Evolutionary conservation across 2,113 vertebrate genomes (phyloP).

Genomic region (Sphyrna mokarran): DNA sequence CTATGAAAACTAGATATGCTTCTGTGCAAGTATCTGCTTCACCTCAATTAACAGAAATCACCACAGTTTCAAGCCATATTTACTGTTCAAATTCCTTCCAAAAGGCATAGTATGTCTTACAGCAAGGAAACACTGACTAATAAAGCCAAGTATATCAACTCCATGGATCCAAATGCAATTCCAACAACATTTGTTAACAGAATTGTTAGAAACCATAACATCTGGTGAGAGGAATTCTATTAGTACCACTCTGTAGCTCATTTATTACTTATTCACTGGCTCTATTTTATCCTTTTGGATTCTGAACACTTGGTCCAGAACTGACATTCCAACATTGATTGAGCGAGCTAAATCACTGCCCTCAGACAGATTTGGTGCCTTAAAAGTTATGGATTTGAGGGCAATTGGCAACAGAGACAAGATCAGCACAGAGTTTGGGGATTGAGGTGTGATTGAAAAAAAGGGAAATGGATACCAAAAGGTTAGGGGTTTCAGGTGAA

Average conservation of each 20-base stretch:
- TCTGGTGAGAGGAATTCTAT: neutral
- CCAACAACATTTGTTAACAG: neutral
- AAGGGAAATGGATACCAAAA: too few species aligned
- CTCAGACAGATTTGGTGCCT: neutral
- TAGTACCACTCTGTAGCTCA: neutral
- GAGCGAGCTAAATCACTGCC: neutral
- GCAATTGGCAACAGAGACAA: neutral
- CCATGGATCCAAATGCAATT: neutral
- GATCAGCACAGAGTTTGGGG: neutral
- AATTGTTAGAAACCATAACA: neutral
- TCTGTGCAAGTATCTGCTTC: neutral
- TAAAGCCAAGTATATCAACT: neutral
- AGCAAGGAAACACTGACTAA: neutral
- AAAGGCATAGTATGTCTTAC: neutral
- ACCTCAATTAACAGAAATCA: neutral
- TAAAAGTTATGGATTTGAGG: too few species aligned
- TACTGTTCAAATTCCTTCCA: conserved; percentile 30
- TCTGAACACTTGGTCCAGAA: neutral
- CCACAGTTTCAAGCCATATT: neutral
- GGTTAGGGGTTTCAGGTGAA: neutral
- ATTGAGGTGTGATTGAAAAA: neutral
- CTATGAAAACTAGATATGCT: neutral
- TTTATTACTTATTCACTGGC: neutral
- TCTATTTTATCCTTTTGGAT: neutral
- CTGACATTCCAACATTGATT: too few species aligned